Percentiles rank a stretch among this genome's conserved stretches.
Conservation (phyloP, 1,140 invertebrate genomes). For the Pseudomyrmex pallidus region DNA sequence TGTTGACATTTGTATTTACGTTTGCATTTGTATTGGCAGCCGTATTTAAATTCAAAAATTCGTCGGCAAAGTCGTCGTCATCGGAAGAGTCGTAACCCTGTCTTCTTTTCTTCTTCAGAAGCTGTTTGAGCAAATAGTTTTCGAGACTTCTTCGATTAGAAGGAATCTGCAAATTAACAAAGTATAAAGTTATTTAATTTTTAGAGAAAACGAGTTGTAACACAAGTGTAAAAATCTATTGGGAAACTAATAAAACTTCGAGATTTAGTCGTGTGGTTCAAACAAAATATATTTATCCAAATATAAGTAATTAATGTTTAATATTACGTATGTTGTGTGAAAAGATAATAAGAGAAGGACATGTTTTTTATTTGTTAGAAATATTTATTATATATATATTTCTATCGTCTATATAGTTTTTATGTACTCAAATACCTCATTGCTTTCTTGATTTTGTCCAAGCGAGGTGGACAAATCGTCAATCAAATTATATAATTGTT, state of each 20-base stretch:
- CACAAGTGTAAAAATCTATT: no score
- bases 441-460: not conserved
- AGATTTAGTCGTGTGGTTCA: no score
- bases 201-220: no score
- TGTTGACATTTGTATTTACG: constrained; percentile 25
- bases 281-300: no score
- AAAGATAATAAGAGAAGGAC: not conserved
- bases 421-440: constrained; percentile 8
- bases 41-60: not conserved
- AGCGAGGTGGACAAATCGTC: not conserved
- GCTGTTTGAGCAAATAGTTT: no score
- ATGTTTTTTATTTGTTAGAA: not conserved
- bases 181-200: no score
- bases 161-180: no score
- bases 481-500: not conserved
- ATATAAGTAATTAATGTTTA: not conserved
- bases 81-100: no score
- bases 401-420: not conserved
- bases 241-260: no score
- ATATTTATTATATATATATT: not conserved
- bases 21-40: not conserved
- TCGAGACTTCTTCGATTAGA: no score
- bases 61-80: no score
- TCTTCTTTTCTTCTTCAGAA: no score
- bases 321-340: not conserved